A percentile compares a stretch with the other conserved stretches of the same genome.
Conservation (phyloP, 2,113 vertebrate species). For the Carettochelys insculpta region DNA sequence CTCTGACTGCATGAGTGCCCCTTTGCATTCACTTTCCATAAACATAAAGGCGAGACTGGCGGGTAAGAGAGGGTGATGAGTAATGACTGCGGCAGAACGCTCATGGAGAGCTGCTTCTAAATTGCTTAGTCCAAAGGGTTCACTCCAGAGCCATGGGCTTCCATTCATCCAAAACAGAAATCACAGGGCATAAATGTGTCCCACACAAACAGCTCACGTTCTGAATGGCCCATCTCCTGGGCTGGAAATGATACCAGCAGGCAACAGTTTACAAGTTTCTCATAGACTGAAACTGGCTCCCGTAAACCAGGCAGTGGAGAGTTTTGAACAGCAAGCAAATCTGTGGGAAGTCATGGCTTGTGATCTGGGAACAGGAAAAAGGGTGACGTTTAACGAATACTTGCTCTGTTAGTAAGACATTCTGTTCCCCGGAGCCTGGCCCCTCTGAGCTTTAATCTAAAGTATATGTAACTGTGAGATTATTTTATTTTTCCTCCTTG, state of each 20-base stretch:
- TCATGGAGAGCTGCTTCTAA: not conserved
- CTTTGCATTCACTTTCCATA: not conserved
- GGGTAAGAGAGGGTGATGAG: not conserved
- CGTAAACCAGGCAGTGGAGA: not conserved
- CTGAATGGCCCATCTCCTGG: not conserved
- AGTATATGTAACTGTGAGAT: not conserved
- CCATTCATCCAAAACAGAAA: not conserved
- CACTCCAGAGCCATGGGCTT: not conserved
- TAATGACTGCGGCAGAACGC: not conserved
- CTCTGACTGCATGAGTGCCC: not conserved
- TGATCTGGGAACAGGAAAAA: not conserved
- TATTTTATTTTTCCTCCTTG: not conserved
- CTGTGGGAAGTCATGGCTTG: fast-evolving
- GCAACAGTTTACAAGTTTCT: not conserved
- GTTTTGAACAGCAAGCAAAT: not conserved
- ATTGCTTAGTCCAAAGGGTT: not conserved
- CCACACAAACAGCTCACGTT: not conserved
- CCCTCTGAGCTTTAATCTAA: not conserved
- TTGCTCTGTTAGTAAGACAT: not conserved
- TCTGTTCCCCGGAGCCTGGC: not conserved
- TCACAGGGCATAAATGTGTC: not conserved
- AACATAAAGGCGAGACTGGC: not conserved
- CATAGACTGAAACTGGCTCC: not conserved
- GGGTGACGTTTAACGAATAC: not conserved
- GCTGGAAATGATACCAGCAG: not conserved